Conservation (phyloP, 2,797 vertebrate species). For the Pempheris klunzingeri region DNA sequence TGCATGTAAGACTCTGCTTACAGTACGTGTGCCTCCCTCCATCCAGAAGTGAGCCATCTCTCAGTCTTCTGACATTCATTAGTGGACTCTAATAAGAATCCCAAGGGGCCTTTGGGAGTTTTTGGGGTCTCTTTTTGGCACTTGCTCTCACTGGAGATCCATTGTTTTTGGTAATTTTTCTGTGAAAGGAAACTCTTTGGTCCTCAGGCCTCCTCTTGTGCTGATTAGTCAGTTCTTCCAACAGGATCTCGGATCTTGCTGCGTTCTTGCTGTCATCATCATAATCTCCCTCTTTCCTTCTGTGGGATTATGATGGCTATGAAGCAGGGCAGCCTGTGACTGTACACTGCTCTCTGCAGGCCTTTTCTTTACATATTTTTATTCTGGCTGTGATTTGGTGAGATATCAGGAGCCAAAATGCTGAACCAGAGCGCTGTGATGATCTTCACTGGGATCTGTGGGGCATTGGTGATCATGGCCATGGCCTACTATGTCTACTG, state of each 20-base stretch:
- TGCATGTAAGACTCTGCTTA: slow-evolving; percentile 67
- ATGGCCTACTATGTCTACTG: slow-evolving; percentile 96
- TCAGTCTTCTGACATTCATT: slow-evolving; percentile 26
- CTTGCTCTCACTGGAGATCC: slow-evolving; percentile 7
- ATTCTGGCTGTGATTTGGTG: slow-evolving; percentile 63
- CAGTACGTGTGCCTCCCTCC: slow-evolving; percentile 57
- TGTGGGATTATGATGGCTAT: slow-evolving; percentile 77
- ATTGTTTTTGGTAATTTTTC: slow-evolving; percentile 16
- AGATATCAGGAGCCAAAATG: slow-evolving; percentile 79
- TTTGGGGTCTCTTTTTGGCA: not conserved
- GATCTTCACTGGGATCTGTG: slow-evolving; percentile 92
- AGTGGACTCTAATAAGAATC: slow-evolving; percentile 19
- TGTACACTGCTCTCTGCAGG: slow-evolving; percentile 34
- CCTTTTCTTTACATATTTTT: slow-evolving; percentile 37
- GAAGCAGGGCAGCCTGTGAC: slow-evolving; percentile 70
- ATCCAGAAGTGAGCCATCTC: slow-evolving; percentile 50
- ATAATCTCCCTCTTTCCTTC: slow-evolving; percentile 73
- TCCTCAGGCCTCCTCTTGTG: slow-evolving; percentile 11
- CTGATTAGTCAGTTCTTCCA: slow-evolving; percentile 55
- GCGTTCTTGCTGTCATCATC: slow-evolving; percentile 74
- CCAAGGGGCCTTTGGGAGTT: not conserved
- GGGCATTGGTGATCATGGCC: slow-evolving; percentile 89
- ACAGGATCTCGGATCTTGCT: slow-evolving; percentile 54
- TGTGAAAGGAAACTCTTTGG: not conserved
- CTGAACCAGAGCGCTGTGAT: slow-evolving; percentile 90